Evolutionary conservation across 1,140 invertebrate species (phyloP).

Genomic region (Sinella curviseta): DNA sequence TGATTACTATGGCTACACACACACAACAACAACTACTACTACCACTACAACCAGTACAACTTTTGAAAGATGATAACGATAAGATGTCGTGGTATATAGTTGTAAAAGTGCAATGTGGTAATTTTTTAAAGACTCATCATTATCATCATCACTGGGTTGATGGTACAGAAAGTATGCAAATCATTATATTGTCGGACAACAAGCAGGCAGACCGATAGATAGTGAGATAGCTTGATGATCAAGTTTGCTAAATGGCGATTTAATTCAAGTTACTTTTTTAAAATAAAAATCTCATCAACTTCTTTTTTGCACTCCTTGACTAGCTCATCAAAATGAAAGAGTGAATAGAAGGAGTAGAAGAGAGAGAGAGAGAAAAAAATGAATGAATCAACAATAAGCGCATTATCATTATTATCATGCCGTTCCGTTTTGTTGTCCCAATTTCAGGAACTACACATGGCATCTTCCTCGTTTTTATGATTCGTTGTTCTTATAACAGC

Average conservation of each 20-base stretch:
- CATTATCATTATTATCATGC: not conserved
- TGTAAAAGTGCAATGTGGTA: too few species aligned
- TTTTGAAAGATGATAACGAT: too few species aligned
- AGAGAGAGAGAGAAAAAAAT: not conserved
- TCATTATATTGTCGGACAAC: too few species aligned
- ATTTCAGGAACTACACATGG: not conserved
- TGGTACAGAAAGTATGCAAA: not conserved
- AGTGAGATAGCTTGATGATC: constrained; percentile 11
- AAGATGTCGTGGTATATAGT: too few species aligned
- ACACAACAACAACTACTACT: too few species aligned
- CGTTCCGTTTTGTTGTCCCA: not conserved
- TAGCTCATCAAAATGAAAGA: too few species aligned
- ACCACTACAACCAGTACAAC: too few species aligned
- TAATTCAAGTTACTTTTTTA: constrained; percentile 12
- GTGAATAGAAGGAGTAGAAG: too few species aligned
- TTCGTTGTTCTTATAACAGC: not conserved
- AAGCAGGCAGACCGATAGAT: not conserved
- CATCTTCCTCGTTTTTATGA: not conserved
- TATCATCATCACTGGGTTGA: too few species aligned
- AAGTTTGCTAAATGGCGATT: constrained; percentile 6
- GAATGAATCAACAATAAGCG: constrained; percentile 4
- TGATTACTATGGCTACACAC: too few species aligned
- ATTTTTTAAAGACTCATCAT: too few species aligned
- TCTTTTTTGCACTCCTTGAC: not conserved
- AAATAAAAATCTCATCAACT: not conserved